A percentile compares a stretch with the other conserved stretches of the same genome.
Conservation (phyloP, 2,113 vertebrate genomes). For the Motacilla alba region DNA sequence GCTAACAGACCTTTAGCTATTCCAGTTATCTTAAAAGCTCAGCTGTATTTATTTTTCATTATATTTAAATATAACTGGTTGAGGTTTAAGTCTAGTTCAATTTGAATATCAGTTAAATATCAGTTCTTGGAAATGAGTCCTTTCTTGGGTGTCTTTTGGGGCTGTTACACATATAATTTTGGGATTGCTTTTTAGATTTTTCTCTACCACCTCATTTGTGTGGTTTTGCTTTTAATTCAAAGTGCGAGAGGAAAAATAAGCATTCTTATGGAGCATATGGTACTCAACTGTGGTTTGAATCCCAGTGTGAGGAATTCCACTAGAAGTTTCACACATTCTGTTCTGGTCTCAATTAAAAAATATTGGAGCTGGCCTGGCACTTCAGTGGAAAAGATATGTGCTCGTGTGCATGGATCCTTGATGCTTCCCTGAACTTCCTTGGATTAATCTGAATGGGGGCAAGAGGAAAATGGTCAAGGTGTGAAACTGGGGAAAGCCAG, state of each 20-base stretch:
- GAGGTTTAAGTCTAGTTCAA: slow-evolving; percentile 58
- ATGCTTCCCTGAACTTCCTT: neutral
- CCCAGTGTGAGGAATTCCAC: neutral
- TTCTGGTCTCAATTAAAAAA: neutral
- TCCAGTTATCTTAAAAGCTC: slow-evolving; percentile 69
- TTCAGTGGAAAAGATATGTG: neutral
- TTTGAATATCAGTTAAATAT: slow-evolving; percentile 54
- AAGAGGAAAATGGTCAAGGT: neutral
- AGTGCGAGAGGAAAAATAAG: neutral
- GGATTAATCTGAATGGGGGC: neutral
- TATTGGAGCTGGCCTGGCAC: neutral
- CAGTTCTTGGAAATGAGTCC: slow-evolving; percentile 39
- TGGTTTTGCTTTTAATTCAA: slow-evolving; percentile 21
- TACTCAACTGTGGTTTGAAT: neutral
- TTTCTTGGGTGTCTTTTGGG: slow-evolving; percentile 13
- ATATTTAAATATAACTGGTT: slow-evolving; percentile 76
- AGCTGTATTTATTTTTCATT: slow-evolving; percentile 82
- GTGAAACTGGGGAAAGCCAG: neutral
- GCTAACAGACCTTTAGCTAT: slow-evolving; percentile 73
- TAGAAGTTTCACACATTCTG: neutral
- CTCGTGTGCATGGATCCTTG: neutral
- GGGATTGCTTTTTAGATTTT: slow-evolving; percentile 17
- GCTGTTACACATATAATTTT: neutral
- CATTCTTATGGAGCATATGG: neutral
- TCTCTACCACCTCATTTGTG: slow-evolving; percentile 12